phyloP scores from a whole-genome alignment of 2,797 vertebrate genomes.

The Tachyglossus aculeatus region DNA sequence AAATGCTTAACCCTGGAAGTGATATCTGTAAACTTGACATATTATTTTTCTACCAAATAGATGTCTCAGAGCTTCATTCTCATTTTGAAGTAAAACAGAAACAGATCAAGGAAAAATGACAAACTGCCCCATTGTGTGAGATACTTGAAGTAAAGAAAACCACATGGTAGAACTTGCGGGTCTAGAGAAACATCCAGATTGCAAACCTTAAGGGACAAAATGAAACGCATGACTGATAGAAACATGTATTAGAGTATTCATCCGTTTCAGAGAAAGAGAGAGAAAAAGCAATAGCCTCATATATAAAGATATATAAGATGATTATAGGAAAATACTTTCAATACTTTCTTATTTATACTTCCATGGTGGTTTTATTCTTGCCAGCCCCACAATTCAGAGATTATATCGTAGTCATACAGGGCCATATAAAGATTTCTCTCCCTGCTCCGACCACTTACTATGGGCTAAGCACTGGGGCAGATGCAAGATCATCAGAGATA shows the following conservation, averaged over 20 bases:
- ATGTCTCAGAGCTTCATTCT: neutral
- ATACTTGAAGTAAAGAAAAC: neutral
- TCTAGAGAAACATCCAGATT: neutral
- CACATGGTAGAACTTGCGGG: neutral
- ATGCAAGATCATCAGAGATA: too few relatives aligned
- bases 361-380: too few relatives aligned
- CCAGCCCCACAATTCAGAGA: too few relatives aligned
- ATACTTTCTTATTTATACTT: too few relatives aligned
- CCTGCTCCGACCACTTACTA: too few relatives aligned
- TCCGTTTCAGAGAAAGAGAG: neutral
- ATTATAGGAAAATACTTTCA: too few relatives aligned
- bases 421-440: too few relatives aligned
- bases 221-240: neutral
- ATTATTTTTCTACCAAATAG: accelerated
- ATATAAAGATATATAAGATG: accelerated
- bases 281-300: neutral
- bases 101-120: neutral
- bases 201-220: neutral
- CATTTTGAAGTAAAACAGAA: neutral
- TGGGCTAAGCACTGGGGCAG: too few relatives aligned
- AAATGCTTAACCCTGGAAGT: neutral
- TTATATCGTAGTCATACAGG: too few relatives aligned
- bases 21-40: accelerated
- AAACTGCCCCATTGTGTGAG: accelerated
- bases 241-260: neutral